Conservation (phyloP, 2,113 vertebrate genomes). For the Megalops atlanticus region DNA sequence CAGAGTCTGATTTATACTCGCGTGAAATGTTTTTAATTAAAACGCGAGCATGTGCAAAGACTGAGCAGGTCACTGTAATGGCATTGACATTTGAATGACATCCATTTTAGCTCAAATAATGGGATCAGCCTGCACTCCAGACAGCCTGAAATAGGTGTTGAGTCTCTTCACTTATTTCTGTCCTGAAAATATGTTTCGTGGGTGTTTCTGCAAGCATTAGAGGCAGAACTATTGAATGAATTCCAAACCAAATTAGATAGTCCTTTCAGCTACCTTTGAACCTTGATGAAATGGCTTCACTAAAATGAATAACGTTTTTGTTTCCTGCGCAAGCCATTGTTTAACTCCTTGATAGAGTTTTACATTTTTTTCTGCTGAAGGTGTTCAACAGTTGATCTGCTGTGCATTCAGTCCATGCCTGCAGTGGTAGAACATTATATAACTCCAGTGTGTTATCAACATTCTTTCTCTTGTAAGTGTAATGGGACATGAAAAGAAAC, state of each 20-base stretch:
- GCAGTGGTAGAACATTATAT: too few species aligned
- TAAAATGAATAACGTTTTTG: neutral
- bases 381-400: neutral
- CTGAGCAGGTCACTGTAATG: conserved; percentile 31
- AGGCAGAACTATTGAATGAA: neutral
- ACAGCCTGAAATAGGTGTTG: conserved; percentile 40
- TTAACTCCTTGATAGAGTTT: neutral
- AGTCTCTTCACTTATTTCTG: neutral
- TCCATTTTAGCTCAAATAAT: conserved; percentile 50
- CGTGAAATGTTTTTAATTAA: conserved; percentile 41
- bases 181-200: neutral
- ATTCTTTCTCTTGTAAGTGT: neutral
- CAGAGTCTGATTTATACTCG: conserved; percentile 15
- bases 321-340: neutral
- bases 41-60: conserved; percentile 25
- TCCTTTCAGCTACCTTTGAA: too few species aligned
- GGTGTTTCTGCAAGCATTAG: neutral
- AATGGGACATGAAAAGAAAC: neutral
- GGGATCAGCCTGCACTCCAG: conserved; percentile 34
- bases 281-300: neutral
- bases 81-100: conserved; percentile 57
- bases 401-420: too few species aligned
- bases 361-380: neutral
- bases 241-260: neutral
- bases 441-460: too few species aligned